Conservation (phyloP, 2,113 vertebrate genomes). For the Erpornis zantholeuca region DNA sequence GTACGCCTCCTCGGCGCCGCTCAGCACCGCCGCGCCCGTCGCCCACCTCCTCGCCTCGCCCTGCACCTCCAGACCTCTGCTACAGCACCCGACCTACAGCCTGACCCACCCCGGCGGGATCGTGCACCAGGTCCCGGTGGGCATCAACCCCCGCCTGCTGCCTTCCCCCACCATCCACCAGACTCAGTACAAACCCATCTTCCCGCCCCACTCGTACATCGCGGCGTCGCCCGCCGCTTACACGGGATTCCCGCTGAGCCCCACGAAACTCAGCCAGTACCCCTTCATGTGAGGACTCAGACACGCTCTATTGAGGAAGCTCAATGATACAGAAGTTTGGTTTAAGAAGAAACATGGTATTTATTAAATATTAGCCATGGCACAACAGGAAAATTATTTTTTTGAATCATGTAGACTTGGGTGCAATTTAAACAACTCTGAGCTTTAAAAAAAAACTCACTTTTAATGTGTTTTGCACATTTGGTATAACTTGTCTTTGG, state of each 20-base stretch:
- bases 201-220: slow-evolving; percentile 94
- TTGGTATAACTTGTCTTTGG: slow-evolving; percentile 98
- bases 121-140: slow-evolving; percentile 92
- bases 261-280: slow-evolving; percentile 97
- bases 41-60: slow-evolving; percentile 94
- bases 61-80: slow-evolving; percentile 85
- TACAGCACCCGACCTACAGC: slow-evolving; percentile 85
- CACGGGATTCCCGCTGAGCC: slow-evolving; percentile 92
- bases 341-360: slow-evolving; percentile 81
- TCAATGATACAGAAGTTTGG: slow-evolving; percentile 55
- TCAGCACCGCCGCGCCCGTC: slow-evolving; percentile 85
- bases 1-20: slow-evolving; percentile 83
- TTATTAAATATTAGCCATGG: slow-evolving; percentile 91
- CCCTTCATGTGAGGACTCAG: slow-evolving; percentile 87
- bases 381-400: slow-evolving; percentile 94
- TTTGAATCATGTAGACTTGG: slow-evolving; percentile 94
- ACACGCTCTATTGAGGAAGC: slow-evolving; percentile 55
- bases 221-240: slow-evolving; percentile 92
- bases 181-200: slow-evolving; percentile 93
- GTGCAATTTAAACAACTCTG: slow-evolving; percentile 97
- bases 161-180: slow-evolving; percentile 93
- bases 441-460: slow-evolving; percentile 92
- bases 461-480: slow-evolving; percentile 99
- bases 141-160: slow-evolving; percentile 91
- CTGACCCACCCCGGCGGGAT: slow-evolving; percentile 86